A percentile compares a stretch with the other conserved stretches of the same genome.
Conservation (phyloP, 2,888 invertebrate genomes). For the Sialis fuliginosa region DNA sequence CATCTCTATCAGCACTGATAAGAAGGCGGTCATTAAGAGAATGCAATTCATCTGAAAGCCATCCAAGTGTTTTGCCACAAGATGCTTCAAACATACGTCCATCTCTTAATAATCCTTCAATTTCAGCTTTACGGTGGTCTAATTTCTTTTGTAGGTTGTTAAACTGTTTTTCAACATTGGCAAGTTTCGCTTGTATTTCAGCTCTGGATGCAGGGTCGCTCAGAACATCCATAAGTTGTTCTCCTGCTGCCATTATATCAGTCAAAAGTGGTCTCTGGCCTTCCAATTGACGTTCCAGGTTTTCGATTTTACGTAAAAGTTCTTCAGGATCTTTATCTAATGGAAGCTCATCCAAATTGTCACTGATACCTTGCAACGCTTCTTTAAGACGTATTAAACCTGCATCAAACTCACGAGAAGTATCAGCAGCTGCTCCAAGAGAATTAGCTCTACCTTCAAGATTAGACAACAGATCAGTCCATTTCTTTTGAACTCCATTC, state of each 20-base stretch:
- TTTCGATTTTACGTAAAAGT: conserved; percentile 71
- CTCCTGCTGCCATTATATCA: conserved; percentile 81
- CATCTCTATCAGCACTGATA: conserved; percentile 72
- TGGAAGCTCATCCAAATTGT: conserved; percentile 68
- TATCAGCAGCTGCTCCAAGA: conserved; percentile 80
- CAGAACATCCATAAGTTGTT: conserved; percentile 66
- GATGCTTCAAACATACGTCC: conserved; percentile 80
- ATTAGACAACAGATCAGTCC: conserved; percentile 63
- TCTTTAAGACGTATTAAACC: conserved; percentile 66
- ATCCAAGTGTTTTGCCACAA: conserved; percentile 75
- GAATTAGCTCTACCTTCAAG: conserved; percentile 79
- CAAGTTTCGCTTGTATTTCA: conserved; percentile 78
- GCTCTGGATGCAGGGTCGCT: conserved; percentile 80
- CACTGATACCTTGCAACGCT: conserved; percentile 74
- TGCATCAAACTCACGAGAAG: conserved; percentile 84
- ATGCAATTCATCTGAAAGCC: conserved; percentile 69
- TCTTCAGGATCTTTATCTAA: conserved; percentile 72
- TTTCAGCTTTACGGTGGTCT: conserved; percentile 76
- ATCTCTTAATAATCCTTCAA: conserved; percentile 68
- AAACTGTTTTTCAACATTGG: conserved; percentile 73
- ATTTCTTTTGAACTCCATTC: conserved; percentile 49
- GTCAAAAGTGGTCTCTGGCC: conserved; percentile 75
- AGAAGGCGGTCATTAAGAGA: conserved; percentile 57
- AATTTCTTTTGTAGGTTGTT: conserved; percentile 77
- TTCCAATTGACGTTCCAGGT: conserved; percentile 73